Evolutionary conservation across 1,140 invertebrate genomes (phyloP).

Genomic region (Prorops nasuta): DNA sequence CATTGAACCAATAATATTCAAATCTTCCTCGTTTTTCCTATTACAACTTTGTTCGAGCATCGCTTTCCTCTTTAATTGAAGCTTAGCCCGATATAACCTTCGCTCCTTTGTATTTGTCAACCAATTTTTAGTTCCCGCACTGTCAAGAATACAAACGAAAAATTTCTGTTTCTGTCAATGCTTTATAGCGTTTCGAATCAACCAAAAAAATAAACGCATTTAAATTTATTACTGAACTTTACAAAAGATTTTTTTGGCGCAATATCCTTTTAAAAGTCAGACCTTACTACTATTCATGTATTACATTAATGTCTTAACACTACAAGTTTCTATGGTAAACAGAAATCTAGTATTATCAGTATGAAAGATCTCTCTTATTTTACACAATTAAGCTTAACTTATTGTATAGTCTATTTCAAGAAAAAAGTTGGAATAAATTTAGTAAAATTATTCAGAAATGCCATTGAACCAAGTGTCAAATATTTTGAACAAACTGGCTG

Average conservation of each 20-base stretch:
- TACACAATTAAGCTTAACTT: not conserved
- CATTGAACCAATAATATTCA: too few species aligned
- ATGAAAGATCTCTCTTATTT: not conserved
- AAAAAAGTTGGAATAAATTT: constrained; percentile 16
- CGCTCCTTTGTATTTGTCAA: constrained; percentile 22
- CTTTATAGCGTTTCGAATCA: not conserved
- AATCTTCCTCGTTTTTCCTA: not conserved
- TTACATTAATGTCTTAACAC: constrained; percentile 14
- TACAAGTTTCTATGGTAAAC: constrained; percentile 8
- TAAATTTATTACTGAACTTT: not conserved
- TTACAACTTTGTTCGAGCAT: constrained; percentile 17
- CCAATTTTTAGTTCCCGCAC: not conserved
- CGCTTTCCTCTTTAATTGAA: too few species aligned
- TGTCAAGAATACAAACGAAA: not conserved
- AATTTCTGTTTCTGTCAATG: constrained; percentile 4
- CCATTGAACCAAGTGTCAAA: too few species aligned
- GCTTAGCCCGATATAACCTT: constrained; percentile 32
- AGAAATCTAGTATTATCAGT: too few species aligned
- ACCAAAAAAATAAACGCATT: not conserved
- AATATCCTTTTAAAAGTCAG: too few species aligned
- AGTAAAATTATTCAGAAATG: too few species aligned
- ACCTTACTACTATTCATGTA: too few species aligned
- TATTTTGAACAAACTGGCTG: too few species aligned
- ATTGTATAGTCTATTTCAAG: too few species aligned
- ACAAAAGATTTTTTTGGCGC: too few species aligned